Conservation (phyloP, 2,113 vertebrate genomes). For the Edolisoma coerulescens region DNA sequence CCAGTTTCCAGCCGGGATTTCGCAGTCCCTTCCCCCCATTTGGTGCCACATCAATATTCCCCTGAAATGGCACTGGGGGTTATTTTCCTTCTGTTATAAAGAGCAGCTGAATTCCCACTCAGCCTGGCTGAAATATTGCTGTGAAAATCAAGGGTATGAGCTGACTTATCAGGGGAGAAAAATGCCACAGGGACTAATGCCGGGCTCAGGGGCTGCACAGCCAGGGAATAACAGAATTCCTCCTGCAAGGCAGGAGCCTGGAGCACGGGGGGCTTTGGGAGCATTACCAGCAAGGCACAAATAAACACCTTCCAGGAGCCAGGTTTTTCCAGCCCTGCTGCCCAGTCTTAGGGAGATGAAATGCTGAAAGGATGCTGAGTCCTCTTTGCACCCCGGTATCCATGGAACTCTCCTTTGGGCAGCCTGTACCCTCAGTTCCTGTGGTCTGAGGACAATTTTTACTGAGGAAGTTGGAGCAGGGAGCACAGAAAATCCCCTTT, state of each 20-base stretch:
- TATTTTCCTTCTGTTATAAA: neutral
- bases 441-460: neutral
- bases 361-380: neutral
- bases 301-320: neutral
- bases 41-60: neutral
- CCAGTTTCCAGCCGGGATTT: slow-evolving; percentile 29
- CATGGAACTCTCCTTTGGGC: neutral
- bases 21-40: neutral
- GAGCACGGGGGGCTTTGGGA: neutral
- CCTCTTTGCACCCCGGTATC: neutral
- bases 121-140: slow-evolving; percentile 25
- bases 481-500: neutral
- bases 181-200: neutral
- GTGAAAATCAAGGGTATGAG: slow-evolving; percentile 34
- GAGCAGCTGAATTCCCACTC: neutral
- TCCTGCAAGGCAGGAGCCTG: neutral
- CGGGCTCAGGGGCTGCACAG: neutral
- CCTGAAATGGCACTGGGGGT: neutral
- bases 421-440: neutral
- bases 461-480: neutral
- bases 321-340: neutral
- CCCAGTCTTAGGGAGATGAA: neutral
- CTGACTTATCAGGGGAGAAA: slow-evolving; percentile 15
- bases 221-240: neutral
- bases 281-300: neutral